These are phyloP conservation scores for Stylophora pistillata DNA, from an alignment of 64 coral and sea anemone species.

Conservation along the genomic window DNA sequence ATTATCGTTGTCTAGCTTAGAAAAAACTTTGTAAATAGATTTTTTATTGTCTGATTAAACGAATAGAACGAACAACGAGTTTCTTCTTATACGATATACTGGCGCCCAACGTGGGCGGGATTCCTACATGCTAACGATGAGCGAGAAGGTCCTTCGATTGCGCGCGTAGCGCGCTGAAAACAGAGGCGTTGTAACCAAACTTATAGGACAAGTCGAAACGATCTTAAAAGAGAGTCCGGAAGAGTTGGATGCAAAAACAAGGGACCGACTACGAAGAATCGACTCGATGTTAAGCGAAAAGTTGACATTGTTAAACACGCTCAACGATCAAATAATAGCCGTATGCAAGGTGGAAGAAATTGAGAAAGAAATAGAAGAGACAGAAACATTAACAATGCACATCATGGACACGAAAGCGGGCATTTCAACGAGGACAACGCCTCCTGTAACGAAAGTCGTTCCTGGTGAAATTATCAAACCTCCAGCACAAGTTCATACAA, in stretches of 20 bases:
- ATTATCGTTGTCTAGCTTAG: too few species aligned
- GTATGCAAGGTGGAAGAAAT: conserved; percentile 36
- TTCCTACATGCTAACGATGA: background rate
- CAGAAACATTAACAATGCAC: background rate
- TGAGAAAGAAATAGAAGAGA: conserved; percentile 4
- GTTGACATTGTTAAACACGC: background rate
- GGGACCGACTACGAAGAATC: conserved; percentile 3
- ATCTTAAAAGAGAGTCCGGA: background rate
- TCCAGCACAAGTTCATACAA: background rate
- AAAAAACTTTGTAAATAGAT: too few species aligned
- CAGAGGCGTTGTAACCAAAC: background rate
- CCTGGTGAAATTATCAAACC: background rate
- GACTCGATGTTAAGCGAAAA: background rate
- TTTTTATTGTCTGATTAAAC: too few species aligned
- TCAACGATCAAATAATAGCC: background rate
- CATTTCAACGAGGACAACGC: conserved; percentile 10
- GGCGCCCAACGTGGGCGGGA: background rate
- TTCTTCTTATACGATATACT: background rate
- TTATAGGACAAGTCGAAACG: background rate
- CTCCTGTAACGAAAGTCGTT: background rate
- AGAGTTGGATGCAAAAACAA: conserved; percentile 16
- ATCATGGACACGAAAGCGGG: background rate
- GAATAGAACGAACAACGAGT: background rate
- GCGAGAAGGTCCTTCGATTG: background rate
- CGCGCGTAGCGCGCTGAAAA: background rate